These are phyloP conservation scores for Cisticola juncidis DNA, from an alignment of 2,113 vertebrate species.

Conservation along the genomic window DNA sequence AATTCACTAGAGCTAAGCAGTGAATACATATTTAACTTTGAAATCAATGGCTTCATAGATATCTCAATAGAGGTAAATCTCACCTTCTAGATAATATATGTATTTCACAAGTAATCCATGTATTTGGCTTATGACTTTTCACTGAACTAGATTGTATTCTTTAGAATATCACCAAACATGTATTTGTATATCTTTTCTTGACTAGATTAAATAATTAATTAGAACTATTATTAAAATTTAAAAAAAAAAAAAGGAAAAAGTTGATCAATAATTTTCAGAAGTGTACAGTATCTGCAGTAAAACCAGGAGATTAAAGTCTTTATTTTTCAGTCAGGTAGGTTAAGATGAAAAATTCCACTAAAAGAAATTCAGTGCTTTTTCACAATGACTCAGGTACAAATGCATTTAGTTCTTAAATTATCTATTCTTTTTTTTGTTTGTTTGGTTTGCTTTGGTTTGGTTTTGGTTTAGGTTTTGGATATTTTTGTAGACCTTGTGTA, in stretches of 20 bases:
- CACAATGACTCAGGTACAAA: not conserved
- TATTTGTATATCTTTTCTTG: not conserved
- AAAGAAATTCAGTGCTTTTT: not conserved
- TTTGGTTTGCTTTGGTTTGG: not conserved
- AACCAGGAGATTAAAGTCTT: not conserved
- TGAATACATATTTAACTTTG: not conserved
- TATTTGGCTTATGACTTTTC: not conserved
- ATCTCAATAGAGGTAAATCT: not conserved
- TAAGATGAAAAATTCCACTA: not conserved
- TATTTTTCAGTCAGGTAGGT: not conserved
- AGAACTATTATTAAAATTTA: not conserved
- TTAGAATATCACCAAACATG: not conserved
- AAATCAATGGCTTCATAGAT: not conserved
- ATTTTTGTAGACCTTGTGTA: not conserved
- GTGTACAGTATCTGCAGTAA: not conserved
- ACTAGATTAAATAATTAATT: not conserved
- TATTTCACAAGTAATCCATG: not conserved
- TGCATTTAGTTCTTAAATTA: not conserved
- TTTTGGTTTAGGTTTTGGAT: not conserved
- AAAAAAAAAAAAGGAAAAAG: rapidly evolving
- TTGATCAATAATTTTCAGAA: not conserved
- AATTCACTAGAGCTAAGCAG: not conserved
- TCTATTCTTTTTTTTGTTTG: not conserved
- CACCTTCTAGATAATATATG: not conserved
- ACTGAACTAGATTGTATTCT: not conserved